These are phyloP conservation scores for Paratilapia polleni DNA, from an alignment of 2,113 vertebrate genomes.

Conservation along the genomic window DNA sequence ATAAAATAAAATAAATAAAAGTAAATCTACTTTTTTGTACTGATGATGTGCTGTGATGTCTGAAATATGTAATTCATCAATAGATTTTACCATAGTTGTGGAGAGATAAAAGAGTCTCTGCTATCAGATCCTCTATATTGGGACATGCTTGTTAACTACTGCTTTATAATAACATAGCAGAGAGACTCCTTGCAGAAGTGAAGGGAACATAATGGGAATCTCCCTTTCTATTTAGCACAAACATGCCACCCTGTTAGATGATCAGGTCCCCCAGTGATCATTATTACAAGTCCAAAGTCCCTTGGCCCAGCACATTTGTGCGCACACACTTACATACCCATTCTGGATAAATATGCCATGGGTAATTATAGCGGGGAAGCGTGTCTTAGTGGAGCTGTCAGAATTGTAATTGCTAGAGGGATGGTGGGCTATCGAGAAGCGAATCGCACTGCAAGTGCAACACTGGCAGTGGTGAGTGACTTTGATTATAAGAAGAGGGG, in stretches of 20 bases:
- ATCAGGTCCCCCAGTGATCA: constrained; percentile 70
- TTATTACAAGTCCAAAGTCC: constrained; percentile 70
- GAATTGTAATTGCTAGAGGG: constrained; percentile 82
- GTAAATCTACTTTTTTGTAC: constrained; percentile 34
- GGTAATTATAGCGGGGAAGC: constrained; percentile 79
- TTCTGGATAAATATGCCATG: constrained; percentile 77
- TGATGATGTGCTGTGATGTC: constrained; percentile 35
- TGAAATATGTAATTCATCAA: constrained; percentile 48
- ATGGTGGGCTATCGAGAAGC: constrained; percentile 78
- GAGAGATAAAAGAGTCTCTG: neutral
- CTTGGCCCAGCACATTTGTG: constrained; percentile 33
- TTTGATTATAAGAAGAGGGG: constrained; percentile 79
- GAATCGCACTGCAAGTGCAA: constrained; percentile 72
- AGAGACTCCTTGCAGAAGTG: constrained; percentile 27
- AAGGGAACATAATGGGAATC: constrained; percentile 61
- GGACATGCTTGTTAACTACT: constrained; percentile 20
- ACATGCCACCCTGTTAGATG: constrained; percentile 69
- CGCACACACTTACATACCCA: constrained; percentile 59
- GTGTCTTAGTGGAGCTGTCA: constrained; percentile 80
- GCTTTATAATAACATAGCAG: constrained; percentile 35
- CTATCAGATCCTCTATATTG: neutral
- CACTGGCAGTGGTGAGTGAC: constrained; percentile 62
- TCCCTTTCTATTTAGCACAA: constrained; percentile 68
- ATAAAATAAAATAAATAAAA: constrained; percentile 34
- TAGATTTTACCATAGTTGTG: neutral